Base-by-base conservation (phyloP, 2,797 vertebrate genomes). In the Eleutherodactylus coqui region DNA sequence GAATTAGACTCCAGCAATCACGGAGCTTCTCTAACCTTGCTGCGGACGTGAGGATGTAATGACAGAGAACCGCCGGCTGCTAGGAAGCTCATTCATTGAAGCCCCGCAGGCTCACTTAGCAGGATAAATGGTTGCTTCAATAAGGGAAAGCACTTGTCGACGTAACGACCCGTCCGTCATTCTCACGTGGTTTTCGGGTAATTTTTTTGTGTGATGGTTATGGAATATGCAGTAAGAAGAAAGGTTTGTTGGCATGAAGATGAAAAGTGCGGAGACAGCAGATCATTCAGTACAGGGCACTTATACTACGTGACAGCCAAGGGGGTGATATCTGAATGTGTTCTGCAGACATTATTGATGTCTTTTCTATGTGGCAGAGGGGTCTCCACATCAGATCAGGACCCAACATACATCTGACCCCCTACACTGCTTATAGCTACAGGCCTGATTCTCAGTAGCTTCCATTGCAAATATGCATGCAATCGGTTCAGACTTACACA, bases 1-100 rank as follows among this genome's bases (percentile, higher is more conserved):
- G 41, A 76, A 85, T 79, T 47, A 80, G 67, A 24, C 51, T 75
- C 38, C 62, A 55, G 49, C 24, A 81, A 62, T 81, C 69, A 75
- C 81, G 77, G 32, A 64, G 53, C 69, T 86, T 49, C 64, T 64
- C 41, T 51, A 81, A 75, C 53, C 67, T 86, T 86, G 64, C 49
- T 41, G 53, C 75, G 43, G 55, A 81, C 60, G 29, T 86, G 78
- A 64, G 32, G 78, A 75, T 85, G 45, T 67, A 78, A 78, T 86
- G 84, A 73, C 38, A 60, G 34, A 41, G 38, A 85, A 19, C 51
- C 76, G 60, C 75, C 47, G 53, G 47, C 83, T 77, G 58, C 49
- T 77, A 77, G 58, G 32, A 49, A 84, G 29, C 55, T 69, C 45
- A 43, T 85, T 55, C 60, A 51, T 51, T 55, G n/a, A 17, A 21